Percentiles rank a stretch among this genome's conserved stretches.
phyloP scores from a whole-genome alignment of 2,113 vertebrate genomes.

The Forbesichthys papilliferus region DNA sequence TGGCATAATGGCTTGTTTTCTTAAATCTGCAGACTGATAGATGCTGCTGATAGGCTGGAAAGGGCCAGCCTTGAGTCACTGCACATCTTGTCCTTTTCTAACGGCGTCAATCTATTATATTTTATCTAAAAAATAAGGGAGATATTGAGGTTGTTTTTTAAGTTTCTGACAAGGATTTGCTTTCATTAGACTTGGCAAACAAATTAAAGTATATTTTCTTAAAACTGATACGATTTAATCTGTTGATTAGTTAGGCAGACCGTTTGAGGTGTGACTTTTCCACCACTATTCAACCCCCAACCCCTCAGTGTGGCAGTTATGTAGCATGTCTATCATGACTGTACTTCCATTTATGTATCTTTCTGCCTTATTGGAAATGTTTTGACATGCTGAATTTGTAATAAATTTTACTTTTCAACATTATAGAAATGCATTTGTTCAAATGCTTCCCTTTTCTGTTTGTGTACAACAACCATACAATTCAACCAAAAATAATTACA shows the following conservation, averaged over 20 bases:
- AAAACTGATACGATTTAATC: not conserved
- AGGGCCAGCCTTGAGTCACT: not conserved
- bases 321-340: slow-evolving; percentile 58
- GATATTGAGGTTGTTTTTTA: not conserved
- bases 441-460: not conserved
- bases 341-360: slow-evolving; percentile 42
- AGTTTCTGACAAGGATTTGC: not conserved
- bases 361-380: slow-evolving; percentile 59
- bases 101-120: slow-evolving; percentile 3
- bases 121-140: not conserved
- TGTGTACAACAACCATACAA: not conserved
- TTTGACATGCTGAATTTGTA: slow-evolving; percentile 76
- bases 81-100: not conserved
- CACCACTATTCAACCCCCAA: slow-evolving; percentile 8
- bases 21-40: not conserved
- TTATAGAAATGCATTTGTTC: not conserved
- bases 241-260: slow-evolving; percentile 17
- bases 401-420: slow-evolving; percentile 69
- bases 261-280: not conserved
- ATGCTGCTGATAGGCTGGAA: not conserved
- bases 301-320: slow-evolving; percentile 35
- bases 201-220: not conserved
- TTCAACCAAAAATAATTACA: not conserved
- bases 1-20: not conserved
- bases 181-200: not conserved